Base-by-base conservation (phyloP, 2,888 invertebrate genomes). In the Microctonus aethiopoides region DNA sequence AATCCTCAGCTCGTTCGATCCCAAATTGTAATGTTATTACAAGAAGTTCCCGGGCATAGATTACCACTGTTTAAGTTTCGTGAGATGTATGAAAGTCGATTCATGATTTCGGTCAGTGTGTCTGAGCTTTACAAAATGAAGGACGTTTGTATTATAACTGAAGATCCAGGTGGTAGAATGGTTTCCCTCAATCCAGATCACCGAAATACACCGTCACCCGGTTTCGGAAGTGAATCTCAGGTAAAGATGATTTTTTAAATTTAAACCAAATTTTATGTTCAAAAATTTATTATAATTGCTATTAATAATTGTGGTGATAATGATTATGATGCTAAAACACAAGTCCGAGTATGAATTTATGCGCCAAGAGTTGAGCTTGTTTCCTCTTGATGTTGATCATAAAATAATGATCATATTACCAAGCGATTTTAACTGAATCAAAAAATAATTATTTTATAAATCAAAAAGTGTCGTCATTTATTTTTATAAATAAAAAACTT, bases 21-120 rank as follows among this genome's bases (percentile, higher is more conserved):
- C 0, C 91, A 95, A 78, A 92, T 95, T 1, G 89, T 94, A 0
- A 91, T 92, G 70, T 87, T 95, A 46, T 88, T 96, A 20, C 87
- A 92, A 82, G 94, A 95, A 81, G 94, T 94, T 51, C 93, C 93
- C 26, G 91, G 91, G 2, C 90, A 92, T 81, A 89, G 90, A 67
- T 88, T 96, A 76, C 95, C 95, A 0, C 87, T 96, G 0, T 92
- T 95, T 78, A 92, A 94, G 80, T 91, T 97, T 75, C 90, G 95
- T 61, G 94, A 96, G 83, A 89, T 95, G 71, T 94, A 94, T 83
- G 95, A 95, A 76, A 92, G 92, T 77, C 91, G 95, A 9, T 94
- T 92, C 81, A 92, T 94, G 84, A 92, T 92, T 74, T 92, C 93
- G 0, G 88, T 93, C 4, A 92, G 74, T 11, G 90, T 93, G 0